These are phyloP conservation scores for Lochmaea crataegi DNA, from an alignment of 2,888 invertebrate genomes.

Conservation along the genomic window DNA sequence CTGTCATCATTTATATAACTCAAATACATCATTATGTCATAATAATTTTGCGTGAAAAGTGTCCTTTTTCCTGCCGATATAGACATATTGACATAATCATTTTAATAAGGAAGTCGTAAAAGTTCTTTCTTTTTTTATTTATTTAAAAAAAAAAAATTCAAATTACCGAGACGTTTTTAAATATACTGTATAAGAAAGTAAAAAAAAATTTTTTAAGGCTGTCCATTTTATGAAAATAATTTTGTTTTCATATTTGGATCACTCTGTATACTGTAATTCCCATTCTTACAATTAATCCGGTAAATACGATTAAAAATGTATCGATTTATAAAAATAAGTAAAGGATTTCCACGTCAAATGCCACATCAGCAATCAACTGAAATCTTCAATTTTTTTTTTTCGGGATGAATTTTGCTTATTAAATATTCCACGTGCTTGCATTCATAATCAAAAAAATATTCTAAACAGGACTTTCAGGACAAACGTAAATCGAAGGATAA, in stretches of 20 bases:
- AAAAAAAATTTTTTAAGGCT: no score
- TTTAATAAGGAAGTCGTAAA: neutral
- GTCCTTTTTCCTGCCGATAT: constrained; percentile 67
- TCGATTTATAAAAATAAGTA: neutral
- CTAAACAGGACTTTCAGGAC: no score
- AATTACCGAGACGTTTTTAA: no score
- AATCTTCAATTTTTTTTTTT: neutral
- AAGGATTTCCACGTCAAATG: neutral
- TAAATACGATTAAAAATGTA: neutral
- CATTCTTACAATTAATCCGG: no score
- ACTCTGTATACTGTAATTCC: neutral
- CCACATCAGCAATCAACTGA: neutral
- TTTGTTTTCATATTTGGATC: neutral
- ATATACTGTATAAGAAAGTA: no score
- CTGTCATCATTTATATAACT: neutral
- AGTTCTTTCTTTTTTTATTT: no score
- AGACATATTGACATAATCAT: neutral
- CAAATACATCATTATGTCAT: neutral
- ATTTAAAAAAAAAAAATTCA: no score
- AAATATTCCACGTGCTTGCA: no score
- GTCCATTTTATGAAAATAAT: no score
- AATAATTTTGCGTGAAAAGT: constrained; percentile 1
- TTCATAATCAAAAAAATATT: no score
- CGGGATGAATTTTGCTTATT: no score
- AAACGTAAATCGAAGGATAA: no score